Evolutionary conservation across 2,113 vertebrate genomes (phyloP).

Genomic region (Microcebus griseorufus): DNA sequence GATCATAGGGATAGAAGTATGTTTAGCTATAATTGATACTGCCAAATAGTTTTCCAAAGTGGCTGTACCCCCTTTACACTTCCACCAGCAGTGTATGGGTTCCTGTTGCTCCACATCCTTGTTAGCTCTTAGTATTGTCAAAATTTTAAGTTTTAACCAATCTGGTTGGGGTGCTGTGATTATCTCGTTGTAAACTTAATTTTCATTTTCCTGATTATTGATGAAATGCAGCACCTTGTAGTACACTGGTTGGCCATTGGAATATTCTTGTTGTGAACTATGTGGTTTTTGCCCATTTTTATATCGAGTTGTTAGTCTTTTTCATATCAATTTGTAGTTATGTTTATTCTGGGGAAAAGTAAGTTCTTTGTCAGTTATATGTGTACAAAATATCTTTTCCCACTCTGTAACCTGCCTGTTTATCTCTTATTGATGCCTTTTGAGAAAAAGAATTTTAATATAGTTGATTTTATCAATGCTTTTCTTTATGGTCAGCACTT

Average conservation of each 20-base stretch:
- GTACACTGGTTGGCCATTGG: neutral
- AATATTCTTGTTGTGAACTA: neutral
- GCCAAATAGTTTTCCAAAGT: neutral
- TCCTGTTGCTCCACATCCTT: neutral
- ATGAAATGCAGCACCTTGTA: neutral
- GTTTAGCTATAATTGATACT: neutral
- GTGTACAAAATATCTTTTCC: neutral
- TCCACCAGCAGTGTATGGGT: accelerated
- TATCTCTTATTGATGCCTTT: neutral
- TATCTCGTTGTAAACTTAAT: neutral
- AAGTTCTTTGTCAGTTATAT: neutral
- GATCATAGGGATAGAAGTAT: neutral
- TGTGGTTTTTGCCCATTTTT: neutral
- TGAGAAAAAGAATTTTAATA: neutral
- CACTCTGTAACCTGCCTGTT: neutral
- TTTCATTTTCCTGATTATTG: neutral
- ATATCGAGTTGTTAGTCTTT: neutral
- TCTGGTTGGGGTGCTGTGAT: neutral
- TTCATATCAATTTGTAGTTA: neutral
- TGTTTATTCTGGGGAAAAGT: neutral
- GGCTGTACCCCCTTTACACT: accelerated
- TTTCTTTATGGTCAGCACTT: neutral
- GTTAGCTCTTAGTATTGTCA: neutral
- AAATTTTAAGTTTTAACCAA: neutral
- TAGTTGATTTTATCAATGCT: neutral